A percentile compares a stretch with the other conserved stretches of the same genome.
Conservation (phyloP, 2,797 vertebrate species). For the Mastacembelus armatus region DNA sequence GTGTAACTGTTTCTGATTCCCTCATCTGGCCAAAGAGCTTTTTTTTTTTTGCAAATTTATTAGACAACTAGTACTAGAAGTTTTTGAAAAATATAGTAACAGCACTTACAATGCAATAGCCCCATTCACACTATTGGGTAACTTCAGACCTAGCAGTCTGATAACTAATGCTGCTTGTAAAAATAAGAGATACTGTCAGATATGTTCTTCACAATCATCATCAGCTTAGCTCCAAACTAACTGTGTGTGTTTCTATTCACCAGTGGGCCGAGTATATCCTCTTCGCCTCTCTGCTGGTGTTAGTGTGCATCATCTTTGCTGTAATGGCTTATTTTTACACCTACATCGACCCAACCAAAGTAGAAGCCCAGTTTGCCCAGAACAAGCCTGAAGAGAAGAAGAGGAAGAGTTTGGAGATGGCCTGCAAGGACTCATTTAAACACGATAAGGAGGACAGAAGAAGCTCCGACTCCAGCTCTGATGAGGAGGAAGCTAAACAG, state of each 20-base stretch:
- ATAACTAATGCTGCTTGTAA: too few relatives aligned
- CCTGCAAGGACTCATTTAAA: conserved; percentile 27
- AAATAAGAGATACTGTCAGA: too few relatives aligned
- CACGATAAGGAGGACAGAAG: conserved; percentile 6
- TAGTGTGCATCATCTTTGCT: conserved; percentile 89
- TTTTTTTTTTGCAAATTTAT: too few relatives aligned
- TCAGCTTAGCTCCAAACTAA: neutral
- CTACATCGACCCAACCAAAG: conserved; percentile 88
- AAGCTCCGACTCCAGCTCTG: conserved; percentile 45
- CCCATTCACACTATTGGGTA: too few relatives aligned
- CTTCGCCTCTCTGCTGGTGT: conserved; percentile 89
- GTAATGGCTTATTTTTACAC: conserved; percentile 93
- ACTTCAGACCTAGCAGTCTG: too few relatives aligned
- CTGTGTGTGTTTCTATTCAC: conserved; percentile 7
- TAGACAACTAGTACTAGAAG: too few relatives aligned
- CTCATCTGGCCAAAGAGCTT: too few relatives aligned
- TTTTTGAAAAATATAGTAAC: too few relatives aligned
- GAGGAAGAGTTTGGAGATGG: conserved; percentile 69
- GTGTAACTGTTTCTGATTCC: too few relatives aligned
- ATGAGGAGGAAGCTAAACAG: neutral
- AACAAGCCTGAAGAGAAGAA: conserved; percentile 68
- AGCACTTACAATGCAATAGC: too few relatives aligned
- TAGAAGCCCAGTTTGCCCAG: conserved; percentile 86
- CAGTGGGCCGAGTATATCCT: conserved; percentile 96
- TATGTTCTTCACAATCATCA: too few relatives aligned